These are phyloP conservation scores for Styela plicata DNA, from an alignment of 23 tunicate genomes.

Conservation along the genomic window DNA sequence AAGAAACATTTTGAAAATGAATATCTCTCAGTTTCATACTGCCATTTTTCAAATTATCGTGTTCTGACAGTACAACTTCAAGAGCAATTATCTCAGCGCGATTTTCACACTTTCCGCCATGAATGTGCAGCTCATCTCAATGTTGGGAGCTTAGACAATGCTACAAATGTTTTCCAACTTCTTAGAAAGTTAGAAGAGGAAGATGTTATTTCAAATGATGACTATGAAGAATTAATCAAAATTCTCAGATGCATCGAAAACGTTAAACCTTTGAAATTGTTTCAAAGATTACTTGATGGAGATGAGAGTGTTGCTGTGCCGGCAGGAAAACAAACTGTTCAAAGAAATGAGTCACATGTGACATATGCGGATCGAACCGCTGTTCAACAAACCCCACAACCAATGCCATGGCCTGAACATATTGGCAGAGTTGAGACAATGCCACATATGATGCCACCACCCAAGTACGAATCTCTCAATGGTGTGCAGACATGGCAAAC, in stretches of 20 bases:
- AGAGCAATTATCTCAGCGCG: constrained; percentile 22
- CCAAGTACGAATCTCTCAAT: background rate
- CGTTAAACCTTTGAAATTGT: constrained; percentile 23
- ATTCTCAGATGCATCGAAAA: constrained; percentile 15
- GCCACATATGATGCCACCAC: background rate
- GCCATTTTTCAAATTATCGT: background rate
- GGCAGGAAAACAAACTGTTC: background rate
- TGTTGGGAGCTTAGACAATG: constrained; percentile 2
- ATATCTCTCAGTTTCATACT: constrained; percentile 18
- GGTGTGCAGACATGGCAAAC: background rate
- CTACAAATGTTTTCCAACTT: constrained; percentile 4
- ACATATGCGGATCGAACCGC: background rate
- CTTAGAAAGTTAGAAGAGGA: constrained; percentile 27
- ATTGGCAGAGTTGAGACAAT: constrained; percentile 8
- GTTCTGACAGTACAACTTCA: constrained; percentile 31
- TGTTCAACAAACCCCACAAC: background rate
- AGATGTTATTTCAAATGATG: constrained; percentile 2
- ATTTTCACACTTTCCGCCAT: constrained; percentile 23
- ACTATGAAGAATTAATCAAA: background rate
- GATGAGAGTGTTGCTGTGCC: constrained; percentile 28
- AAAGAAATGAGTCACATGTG: background rate
- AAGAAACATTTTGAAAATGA: constrained; percentile 26
- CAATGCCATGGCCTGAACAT: background rate
- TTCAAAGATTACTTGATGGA: constrained; percentile 24
- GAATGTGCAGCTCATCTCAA: constrained; percentile 21